Evolutionary conservation across 2,797 vertebrate species (phyloP), one percentile per base, ranked within the genome.

Genomic region (Malurus leucopterus): DNA sequence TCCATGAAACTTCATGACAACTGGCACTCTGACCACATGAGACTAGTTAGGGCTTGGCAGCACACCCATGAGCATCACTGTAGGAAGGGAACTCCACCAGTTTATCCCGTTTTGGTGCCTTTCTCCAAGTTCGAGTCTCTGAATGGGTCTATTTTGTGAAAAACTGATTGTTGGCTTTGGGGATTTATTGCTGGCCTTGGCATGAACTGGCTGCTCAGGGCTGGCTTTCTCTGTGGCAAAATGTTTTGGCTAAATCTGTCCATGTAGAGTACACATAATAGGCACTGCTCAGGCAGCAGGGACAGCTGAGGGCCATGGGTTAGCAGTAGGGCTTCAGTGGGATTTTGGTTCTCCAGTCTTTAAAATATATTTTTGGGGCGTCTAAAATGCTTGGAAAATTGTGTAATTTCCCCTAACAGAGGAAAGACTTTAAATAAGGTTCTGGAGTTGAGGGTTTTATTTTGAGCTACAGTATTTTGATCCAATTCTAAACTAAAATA

Each of bases 271-370:
- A 11, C 2, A 16, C 8, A 15, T 44, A 74, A 16, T 15, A 64
- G 21, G 8, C 34, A 40, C 5, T 1, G 2, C 32, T 32, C 15
- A 22, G 46, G 20, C 27, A 73, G 15, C 5, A 7, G 1, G 1
- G 27, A 10, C 24, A 77, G 22, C 17, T 2, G 6, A 30, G 7
- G 8, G 72, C 46, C 44, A 34, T 8, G 26, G 40, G 15, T 53
- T 74, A 74, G 50, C 18, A 82, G 3, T 4, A 29, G 43, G 23
- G 34, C 18, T 82, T 78, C 29, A 34, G 3, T 3, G 44, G 46
- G 20, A 38, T 50, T 80, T 71, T 19, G 58, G 21, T 41, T 65
- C 11, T 85, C 71, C 18, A 21, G 2, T 27, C 40, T 54, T 47
- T 22, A 46, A 67, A 85, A 59, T 50, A 58, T 1, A 23, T 7